Base-by-base conservation (phyloP, 2,888 invertebrate species). In the Cosmorhoe ocellata region DNA sequence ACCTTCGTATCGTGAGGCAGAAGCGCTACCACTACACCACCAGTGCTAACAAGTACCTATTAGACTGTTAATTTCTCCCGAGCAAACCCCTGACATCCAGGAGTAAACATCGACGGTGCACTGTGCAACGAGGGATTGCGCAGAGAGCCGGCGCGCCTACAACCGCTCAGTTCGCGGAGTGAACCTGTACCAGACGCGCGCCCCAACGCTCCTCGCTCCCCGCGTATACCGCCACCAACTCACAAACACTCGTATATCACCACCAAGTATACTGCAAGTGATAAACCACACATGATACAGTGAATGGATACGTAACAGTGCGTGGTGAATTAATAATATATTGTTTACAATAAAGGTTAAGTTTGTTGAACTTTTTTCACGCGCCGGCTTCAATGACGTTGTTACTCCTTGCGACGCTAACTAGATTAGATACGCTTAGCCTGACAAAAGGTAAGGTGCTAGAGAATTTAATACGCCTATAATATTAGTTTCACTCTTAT, bases 311-410 rank as follows among this genome's bases (percentile, higher is more conserved):
- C 63, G 51, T 46, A 59, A 54, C 31, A 43, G 39, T 48, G 53
- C 36, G 52, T 31, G 38, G 36, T 44, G 44, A 56, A 63, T 64
- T 18, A 55, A 67, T 18, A 36, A 11, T 18, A 55, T 55, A 61
- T 59, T 67, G 67, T 72, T 69, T 67, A 67, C 59, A 59, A 52
- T 64, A 69, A 67, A 74, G 76, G 76, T 78, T 76, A 81, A 80
- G 87, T 87, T 88, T 86, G 81, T 84, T 86, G 86, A 88, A 87
- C 87, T 88, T 85, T 81, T 83, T 77, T 72, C 78, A 72, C 76
- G 74, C 73, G 74, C 73, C 78, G 78, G 79, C 79, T 80, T 78
- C 74, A 52, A 76, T 84, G 87, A 85, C 85, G 84, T 85, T 85
- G 84, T 81, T 4, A 24, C 24, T 24, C 1, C 24, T 24, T 24